These are phyloP conservation scores for Drosophila pseudotalamancana DNA, from an alignment of 2,888 invertebrate species.

Conservation along the genomic window DNA sequence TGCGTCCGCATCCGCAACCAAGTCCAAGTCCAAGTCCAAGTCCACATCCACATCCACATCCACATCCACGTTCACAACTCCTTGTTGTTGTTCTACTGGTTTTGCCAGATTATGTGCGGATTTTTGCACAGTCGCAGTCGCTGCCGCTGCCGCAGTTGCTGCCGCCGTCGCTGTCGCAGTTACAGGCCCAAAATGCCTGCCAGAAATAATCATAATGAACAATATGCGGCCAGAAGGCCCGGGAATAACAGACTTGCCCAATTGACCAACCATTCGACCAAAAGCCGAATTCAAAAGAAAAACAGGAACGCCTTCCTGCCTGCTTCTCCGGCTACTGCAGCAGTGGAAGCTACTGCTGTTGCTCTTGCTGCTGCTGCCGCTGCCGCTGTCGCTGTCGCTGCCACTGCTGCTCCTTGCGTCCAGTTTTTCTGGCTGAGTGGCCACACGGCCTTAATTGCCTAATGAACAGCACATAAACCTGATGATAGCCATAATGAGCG, in stretches of 20 bases:
- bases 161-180: conserved; percentile 20
- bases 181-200: conserved; percentile 51
- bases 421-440: conserved; percentile 34
- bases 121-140: conserved; percentile 60
- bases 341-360: conserved; percentile 12
- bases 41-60: conserved; percentile 27
- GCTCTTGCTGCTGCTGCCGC: conserved; percentile 5
- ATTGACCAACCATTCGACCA: conserved; percentile 33
- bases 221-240: conserved; percentile 55
- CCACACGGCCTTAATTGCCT: conserved; percentile 17
- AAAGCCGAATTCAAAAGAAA: conserved; percentile 72
- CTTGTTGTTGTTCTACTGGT: conserved; percentile 71
- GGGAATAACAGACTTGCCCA: conserved; percentile 39
- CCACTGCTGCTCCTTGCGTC: conserved; percentile 15
- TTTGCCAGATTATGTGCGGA: conserved; percentile 78
- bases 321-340: conserved; percentile 8
- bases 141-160: too few relatives aligned
- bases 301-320: conserved; percentile 56
- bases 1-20: conserved; percentile 25
- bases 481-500: conserved; percentile 24
- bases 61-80: conserved; percentile 1
- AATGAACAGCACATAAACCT: conserved; percentile 23
- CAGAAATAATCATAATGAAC: conserved; percentile 77
- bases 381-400: neutral
- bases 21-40: conserved; percentile 18